These are phyloP conservation scores for Rhabdornis inornatus DNA, from an alignment of 2,113 vertebrate species.

Conservation along the genomic window DNA sequence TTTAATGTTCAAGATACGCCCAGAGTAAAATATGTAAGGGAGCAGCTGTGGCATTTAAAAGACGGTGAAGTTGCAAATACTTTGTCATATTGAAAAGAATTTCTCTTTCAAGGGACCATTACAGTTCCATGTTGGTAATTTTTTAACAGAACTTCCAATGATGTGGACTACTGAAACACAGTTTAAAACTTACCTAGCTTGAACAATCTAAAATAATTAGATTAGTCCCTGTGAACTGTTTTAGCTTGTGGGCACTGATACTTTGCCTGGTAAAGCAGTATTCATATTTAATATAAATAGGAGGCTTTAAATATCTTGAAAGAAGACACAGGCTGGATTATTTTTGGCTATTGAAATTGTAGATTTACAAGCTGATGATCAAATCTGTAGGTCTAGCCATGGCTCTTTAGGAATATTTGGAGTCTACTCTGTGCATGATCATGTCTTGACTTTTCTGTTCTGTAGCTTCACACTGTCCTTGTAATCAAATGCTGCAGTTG, in stretches of 20 bases:
- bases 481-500: neutral
- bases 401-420: neutral
- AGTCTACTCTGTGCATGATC: neutral
- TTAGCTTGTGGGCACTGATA: neutral
- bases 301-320: neutral
- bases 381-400: neutral
- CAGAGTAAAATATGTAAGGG: neutral
- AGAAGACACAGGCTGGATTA: neutral
- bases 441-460: neutral
- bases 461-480: neutral
- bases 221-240: neutral
- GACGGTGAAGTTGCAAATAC: accelerated
- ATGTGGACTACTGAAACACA: neutral
- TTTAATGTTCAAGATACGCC: neutral
- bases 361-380: neutral
- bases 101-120: neutral
- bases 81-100: neutral
- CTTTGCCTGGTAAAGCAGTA: neutral
- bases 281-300: neutral
- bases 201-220: neutral
- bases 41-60: neutral
- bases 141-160: neutral
- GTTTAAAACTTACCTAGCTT: neutral
- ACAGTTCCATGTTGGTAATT: neutral
- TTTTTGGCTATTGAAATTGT: neutral